phyloP scores from a whole-genome alignment of 2,888 invertebrate species.

The Ophion obscuratus region DNA sequence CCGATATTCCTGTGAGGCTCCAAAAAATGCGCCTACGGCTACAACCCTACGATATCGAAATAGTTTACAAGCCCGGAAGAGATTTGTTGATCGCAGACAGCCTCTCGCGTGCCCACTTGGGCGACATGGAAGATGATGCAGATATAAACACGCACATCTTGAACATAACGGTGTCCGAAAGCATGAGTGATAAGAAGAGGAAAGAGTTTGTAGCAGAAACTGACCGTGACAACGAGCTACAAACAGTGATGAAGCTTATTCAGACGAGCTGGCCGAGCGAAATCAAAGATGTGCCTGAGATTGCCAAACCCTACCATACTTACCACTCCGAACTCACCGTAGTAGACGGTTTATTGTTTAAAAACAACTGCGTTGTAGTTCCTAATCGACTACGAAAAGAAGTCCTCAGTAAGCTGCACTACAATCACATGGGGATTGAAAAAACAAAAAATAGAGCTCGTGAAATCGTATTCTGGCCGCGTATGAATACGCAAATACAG shows the following conservation, averaged over 20 bases:
- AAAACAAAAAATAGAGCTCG: constrained; percentile 59
- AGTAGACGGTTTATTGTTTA: constrained; percentile 53
- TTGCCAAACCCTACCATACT: constrained; percentile 60
- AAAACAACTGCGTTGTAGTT: constrained; percentile 54
- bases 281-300: constrained; percentile 60
- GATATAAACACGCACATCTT: constrained; percentile 59
- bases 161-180: constrained; percentile 45
- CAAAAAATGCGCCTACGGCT: constrained; percentile 68
- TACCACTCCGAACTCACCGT: constrained; percentile 43
- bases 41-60: constrained; percentile 62
- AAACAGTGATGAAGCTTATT: constrained; percentile 48
- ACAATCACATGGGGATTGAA: constrained; percentile 60
- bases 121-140: constrained; percentile 25
- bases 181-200: constrained; percentile 48
- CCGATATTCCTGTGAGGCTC: constrained; percentile 55
- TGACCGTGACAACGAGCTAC: constrained; percentile 60
- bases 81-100: constrained; percentile 66
- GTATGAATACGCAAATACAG: constrained; percentile 52
- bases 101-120: constrained; percentile 64
- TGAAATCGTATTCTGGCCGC: constrained; percentile 56
- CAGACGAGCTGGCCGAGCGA: constrained; percentile 56
- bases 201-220: constrained; percentile 58
- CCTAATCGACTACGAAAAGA: constrained; percentile 42
- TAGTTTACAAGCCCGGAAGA: constrained; percentile 68
- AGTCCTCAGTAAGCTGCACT: constrained; percentile 62